A percentile compares a stretch with the other conserved stretches of the same genome.
These are phyloP conservation scores for Manduca sexta DNA, from an alignment of 1,140 invertebrate genomes.

Conservation along the genomic window DNA sequence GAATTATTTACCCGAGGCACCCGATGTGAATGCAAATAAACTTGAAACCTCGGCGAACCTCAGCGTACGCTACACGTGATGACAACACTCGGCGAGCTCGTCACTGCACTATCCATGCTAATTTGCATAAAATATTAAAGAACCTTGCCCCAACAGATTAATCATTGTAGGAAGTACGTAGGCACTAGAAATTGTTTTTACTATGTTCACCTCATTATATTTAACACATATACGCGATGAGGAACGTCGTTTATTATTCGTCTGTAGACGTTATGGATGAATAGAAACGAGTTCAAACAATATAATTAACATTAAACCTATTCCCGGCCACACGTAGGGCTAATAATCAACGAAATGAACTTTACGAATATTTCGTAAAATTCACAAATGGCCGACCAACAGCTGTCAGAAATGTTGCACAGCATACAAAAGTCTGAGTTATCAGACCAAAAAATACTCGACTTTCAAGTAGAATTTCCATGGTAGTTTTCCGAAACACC, in stretches of 20 bases:
- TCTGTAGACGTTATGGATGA: neutral
- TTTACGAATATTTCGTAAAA: constrained; percentile 33
- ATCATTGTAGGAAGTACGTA: constrained; percentile 67
- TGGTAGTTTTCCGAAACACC: too few species aligned
- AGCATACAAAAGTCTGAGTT: neutral
- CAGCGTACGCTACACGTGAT: constrained; percentile 41
- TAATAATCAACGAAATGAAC: constrained; percentile 22
- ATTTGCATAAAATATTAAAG: constrained; percentile 64
- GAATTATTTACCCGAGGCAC: constrained; percentile 9
- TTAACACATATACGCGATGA: neutral
- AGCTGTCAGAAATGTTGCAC: constrained; percentile 31
- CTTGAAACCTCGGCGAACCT: constrained; percentile 21
- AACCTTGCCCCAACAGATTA: constrained; percentile 66
- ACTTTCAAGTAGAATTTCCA: too few species aligned
- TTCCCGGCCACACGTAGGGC: constrained; percentile 6
- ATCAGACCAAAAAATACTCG: too few species aligned
- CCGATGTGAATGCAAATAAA: constrained; percentile 11
- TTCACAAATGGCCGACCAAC: constrained; percentile 55
- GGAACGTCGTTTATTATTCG: constrained; percentile 14
- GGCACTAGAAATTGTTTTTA: constrained; percentile 57
- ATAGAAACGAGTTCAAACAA: constrained; percentile 15
- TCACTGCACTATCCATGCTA: constrained; percentile 53
- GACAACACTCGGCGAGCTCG: constrained; percentile 52
- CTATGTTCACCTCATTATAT: constrained; percentile 41
- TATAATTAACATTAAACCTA: constrained; percentile 1